These are phyloP conservation scores for human (Homo sapiens) DNA, from an alignment of 2,113 vertebrate genomes.

Conservation along the genomic window GRCh38 chr4:87727501-87728000, in stretches of 20 bases:
- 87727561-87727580: neutral
- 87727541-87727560: neutral
- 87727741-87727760: neutral
- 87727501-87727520: neutral
- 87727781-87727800: neutral
- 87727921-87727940: neutral
- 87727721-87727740: neutral
- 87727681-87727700: neutral
- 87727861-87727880: neutral
- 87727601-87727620: neutral
- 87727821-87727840: neutral
- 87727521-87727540: conserved; percentile 25
- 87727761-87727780: neutral
- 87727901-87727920: neutral
- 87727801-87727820: neutral
- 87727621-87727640: neutral
- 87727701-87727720: neutral
- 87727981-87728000: neutral
- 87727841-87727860: neutral
- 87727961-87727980: neutral
- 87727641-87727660: neutral
- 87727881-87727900: neutral
- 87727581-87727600: neutral
- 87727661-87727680: neutral
- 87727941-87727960: neutral